Conservation (phyloP, 2,797 vertebrate species). For the Phalanger gymnotis region DNA sequence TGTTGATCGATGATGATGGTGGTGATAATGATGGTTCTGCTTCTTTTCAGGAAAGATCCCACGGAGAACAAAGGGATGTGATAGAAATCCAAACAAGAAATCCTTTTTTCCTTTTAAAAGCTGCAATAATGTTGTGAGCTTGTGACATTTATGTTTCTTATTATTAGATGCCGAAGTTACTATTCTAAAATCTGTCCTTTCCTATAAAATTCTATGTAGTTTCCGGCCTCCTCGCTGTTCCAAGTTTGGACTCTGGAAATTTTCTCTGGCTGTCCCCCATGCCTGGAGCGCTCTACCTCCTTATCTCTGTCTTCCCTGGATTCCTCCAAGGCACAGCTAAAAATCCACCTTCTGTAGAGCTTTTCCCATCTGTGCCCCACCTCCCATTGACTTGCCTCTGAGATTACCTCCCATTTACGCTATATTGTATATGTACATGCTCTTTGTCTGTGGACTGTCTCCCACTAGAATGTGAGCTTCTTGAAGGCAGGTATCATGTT, state of each 20-base stretch:
- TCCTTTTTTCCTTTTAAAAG: neutral
- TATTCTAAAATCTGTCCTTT: neutral
- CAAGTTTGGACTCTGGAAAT: neutral
- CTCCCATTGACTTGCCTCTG: neutral
- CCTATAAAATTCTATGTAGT: neutral
- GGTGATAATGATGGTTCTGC: neutral
- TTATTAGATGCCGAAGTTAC: neutral
- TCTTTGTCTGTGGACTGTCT: neutral
- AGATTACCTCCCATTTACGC: neutral
- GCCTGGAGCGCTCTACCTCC: neutral
- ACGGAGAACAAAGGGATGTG: neutral
- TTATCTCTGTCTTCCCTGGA: neutral
- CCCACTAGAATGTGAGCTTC: neutral
- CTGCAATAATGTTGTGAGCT: neutral
- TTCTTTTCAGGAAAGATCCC: neutral
- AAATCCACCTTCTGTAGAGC: neutral
- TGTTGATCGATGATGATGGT: neutral
- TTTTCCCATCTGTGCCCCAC: neutral
- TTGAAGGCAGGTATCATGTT: neutral
- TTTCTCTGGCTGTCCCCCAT: neutral
- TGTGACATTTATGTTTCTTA: neutral
- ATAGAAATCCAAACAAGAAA: neutral
- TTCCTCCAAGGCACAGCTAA: neutral
- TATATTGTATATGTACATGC: neutral
- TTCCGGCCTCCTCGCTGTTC: neutral